Evolutionary conservation across 2,888 invertebrate species (phyloP).

Genomic region (Heteromurus nitidus): DNA sequence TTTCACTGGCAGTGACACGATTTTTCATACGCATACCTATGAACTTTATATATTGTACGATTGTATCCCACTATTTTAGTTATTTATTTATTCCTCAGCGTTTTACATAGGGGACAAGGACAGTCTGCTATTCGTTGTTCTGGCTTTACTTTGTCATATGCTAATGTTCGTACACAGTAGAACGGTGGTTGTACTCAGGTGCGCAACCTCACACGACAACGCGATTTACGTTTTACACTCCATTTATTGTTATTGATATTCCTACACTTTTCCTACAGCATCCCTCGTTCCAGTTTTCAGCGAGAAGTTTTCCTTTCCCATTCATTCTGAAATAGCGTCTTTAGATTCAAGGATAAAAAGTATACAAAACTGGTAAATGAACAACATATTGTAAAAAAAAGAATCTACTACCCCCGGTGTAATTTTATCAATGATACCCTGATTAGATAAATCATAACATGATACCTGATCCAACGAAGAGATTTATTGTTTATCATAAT

Average conservation of each 20-base stretch:
- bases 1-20: conserved; percentile 63
- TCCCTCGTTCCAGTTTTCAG: too few relatives aligned
- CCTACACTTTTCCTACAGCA: too few relatives aligned
- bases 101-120: conserved; percentile 64
- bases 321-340: too few relatives aligned
- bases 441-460: conserved; percentile 3
- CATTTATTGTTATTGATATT: too few relatives aligned
- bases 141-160: conserved; percentile 47
- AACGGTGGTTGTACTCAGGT: conserved; percentile 49
- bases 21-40: conserved; percentile 42
- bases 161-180: conserved; percentile 37
- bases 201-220: conserved; percentile 24
- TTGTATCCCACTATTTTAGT: conserved; percentile 52
- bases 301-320: too few relatives aligned
- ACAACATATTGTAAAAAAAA: too few relatives aligned
- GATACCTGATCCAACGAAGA: conserved; percentile 35
- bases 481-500: conserved; percentile 27
- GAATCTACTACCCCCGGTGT: too few relatives aligned
- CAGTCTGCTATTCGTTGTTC: conserved; percentile 55
- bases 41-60: conserved; percentile 38
- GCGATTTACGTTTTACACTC: not conserved
- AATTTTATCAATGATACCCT: too few relatives aligned
- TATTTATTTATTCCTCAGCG: conserved; percentile 58
- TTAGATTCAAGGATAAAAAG: too few relatives aligned
- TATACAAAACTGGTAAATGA: too few relatives aligned